A percentile compares a stretch with the other conserved stretches of the same genome.
Evolutionary conservation across 1,140 invertebrate species (phyloP).

Genomic region (Trichogramma pretiosum): DNA sequence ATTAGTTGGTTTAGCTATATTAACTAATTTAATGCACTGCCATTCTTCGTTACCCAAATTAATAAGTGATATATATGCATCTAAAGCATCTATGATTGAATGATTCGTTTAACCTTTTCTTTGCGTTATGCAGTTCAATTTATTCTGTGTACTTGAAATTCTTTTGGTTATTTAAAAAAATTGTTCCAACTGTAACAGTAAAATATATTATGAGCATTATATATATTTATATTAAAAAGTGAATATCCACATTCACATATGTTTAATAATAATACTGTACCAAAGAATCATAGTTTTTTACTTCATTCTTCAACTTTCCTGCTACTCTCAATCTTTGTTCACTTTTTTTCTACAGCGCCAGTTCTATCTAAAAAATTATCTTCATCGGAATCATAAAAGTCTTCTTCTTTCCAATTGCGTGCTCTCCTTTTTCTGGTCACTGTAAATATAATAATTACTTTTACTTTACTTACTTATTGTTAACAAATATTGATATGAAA

Average conservation of each 20-base stretch:
- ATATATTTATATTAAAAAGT: too few species aligned
- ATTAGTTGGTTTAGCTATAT: constrained; percentile 67
- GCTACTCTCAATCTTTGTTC: constrained; percentile 64
- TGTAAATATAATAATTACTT: constrained; percentile 34
- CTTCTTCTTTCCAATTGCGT: constrained; percentile 78
- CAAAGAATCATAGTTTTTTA: constrained; percentile 74
- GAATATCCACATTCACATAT: constrained; percentile 11
- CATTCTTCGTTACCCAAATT: constrained; percentile 62
- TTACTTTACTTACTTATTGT: too few species aligned
- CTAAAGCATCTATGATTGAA: constrained; percentile 53
- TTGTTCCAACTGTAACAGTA: constrained; percentile 57
- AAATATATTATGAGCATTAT: too few species aligned
- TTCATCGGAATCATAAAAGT: constrained; percentile 95
- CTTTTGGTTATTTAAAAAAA: constrained; percentile 51
- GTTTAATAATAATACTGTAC: constrained; percentile 26
- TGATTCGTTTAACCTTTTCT: constrained; percentile 25
- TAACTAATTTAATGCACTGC: constrained; percentile 60
- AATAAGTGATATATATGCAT: constrained; percentile 66
- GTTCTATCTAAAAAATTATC: constrained; percentile 94
- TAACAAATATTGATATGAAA: too few species aligned
- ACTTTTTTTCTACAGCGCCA: constrained; percentile 85
- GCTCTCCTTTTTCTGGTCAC: constrained; percentile 60
- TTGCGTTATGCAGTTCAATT: constrained; percentile 42
- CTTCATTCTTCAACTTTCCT: constrained; percentile 50
- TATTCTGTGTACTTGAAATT: constrained; percentile 51